These are phyloP conservation scores for Microctonus aethiopoides DNA, from an alignment of 2,888 invertebrate species.

Conservation along the genomic window DNA sequence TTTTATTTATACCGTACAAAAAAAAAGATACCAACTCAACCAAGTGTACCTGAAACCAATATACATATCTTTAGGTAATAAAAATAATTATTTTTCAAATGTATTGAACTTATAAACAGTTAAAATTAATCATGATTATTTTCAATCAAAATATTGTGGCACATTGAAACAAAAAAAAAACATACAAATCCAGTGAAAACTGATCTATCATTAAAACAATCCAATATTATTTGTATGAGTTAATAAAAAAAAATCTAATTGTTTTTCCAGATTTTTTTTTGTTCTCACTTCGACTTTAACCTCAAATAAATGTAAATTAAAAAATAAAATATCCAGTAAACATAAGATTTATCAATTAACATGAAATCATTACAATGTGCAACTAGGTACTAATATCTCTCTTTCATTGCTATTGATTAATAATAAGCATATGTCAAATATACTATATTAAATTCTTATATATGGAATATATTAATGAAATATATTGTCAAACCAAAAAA, in stretches of 20 bases:
- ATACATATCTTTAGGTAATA: neutral
- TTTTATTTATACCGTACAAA: neutral
- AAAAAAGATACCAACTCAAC: neutral
- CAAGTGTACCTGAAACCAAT: neutral
- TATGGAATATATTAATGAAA: constrained; percentile 51
- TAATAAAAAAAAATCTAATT: neutral
- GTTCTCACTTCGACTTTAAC: neutral
- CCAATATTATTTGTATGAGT: neutral
- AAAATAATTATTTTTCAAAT: neutral
- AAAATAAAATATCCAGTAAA: neutral
- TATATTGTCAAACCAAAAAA: constrained; percentile 50
- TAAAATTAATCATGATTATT: neutral
- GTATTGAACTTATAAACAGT: neutral
- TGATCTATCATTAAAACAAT: neutral
- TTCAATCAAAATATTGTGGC: constrained; percentile 18
- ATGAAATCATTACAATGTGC: neutral
- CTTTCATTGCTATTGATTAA: constrained; percentile 3
- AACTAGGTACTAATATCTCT: neutral
- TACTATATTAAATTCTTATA: constrained; percentile 26
- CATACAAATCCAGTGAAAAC: neutral
- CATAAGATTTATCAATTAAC: neutral
- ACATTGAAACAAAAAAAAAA: constrained; percentile 16
- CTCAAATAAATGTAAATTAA: neutral
- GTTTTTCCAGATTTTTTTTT: neutral
- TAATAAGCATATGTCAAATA: constrained; percentile 13